A percentile compares a stretch with the other conserved stretches of the same genome.
These are phyloP conservation scores for Oreortyx pictus DNA, from an alignment of 2,797 vertebrate species.

Conservation along the genomic window DNA sequence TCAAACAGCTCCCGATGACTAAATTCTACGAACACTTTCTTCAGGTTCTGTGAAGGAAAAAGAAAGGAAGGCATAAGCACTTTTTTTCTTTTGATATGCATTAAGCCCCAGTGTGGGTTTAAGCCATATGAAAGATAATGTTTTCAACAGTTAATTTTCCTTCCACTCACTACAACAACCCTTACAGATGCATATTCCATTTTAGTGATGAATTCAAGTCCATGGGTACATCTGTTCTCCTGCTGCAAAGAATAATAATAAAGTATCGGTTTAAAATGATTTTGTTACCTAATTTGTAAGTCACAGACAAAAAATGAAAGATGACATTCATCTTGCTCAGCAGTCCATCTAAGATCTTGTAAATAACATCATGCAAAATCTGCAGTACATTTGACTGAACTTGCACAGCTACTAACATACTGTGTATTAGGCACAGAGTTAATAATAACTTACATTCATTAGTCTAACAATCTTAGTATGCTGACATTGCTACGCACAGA, in stretches of 20 bases:
- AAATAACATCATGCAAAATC: conserved; percentile 63
- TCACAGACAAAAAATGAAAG: conserved; percentile 57
- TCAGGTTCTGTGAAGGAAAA: conserved; percentile 81
- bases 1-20: conserved; percentile 93
- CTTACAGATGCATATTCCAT: background rate
- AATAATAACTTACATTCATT: conserved; percentile 47
- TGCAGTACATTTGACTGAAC: conserved; percentile 55
- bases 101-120: background rate
- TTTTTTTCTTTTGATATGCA: background rate
- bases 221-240: conserved; percentile 1
- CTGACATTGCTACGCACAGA: conserved; percentile 49
- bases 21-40: conserved; percentile 93
- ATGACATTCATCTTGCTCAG: conserved; percentile 69
- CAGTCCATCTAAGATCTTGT: conserved; percentile 56
- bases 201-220: conserved; percentile 13
- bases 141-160: background rate
- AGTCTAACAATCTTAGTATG: conserved; percentile 53
- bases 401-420: conserved; percentile 44
- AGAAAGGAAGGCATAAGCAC: background rate
- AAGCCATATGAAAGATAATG: background rate
- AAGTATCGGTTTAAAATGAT: conserved; percentile 56
- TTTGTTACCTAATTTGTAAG: conserved; percentile 61
- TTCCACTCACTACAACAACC: background rate
- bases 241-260: conserved; percentile 48
- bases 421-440: conserved; percentile 39